A percentile compares a stretch with the other conserved stretches of the same genome.
Conservation (phyloP, 2,888 invertebrate genomes). For the Amorpha juglandis region DNA sequence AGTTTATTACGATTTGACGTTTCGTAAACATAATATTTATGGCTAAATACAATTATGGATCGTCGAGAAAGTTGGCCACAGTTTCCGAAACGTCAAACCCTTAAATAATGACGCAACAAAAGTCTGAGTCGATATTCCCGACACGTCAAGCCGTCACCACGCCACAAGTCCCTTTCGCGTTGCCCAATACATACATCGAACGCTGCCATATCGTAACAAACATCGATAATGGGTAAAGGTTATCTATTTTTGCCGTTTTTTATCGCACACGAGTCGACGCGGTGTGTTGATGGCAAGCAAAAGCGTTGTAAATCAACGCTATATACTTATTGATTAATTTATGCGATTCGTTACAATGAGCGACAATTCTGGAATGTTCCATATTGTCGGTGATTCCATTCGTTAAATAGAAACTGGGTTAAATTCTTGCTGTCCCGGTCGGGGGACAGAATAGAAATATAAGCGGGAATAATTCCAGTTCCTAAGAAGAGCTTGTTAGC, state of each 20-base stretch:
- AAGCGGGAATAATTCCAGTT: too few species aligned
- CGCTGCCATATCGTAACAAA: neutral
- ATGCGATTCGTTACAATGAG: neutral
- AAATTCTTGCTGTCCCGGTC: too few species aligned
- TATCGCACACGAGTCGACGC: slow-evolving; percentile 7
- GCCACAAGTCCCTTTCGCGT: neutral
- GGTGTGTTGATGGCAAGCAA: neutral
- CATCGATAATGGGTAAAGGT: neutral
- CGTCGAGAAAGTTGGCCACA: too few species aligned
- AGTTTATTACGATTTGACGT: too few species aligned
- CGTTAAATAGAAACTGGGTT: neutral
- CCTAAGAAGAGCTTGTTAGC: too few species aligned
- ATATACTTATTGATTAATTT: slow-evolving; percentile 21
- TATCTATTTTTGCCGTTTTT: slow-evolving; percentile 16
- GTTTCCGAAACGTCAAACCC: too few species aligned
- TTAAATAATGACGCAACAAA: too few species aligned
- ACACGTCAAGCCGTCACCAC: neutral
- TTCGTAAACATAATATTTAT: too few species aligned
- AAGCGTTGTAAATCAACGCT: neutral
- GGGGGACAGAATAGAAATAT: too few species aligned
- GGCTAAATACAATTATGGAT: too few species aligned
- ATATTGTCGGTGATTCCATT: neutral
- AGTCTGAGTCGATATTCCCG: neutral
- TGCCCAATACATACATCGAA: neutral
- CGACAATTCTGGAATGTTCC: neutral